Percentiles rank a stretch among this genome's conserved stretches.
These are phyloP conservation scores for Lamprotornis superbus DNA, from an alignment of 2,113 vertebrate species.

Conservation along the genomic window DNA sequence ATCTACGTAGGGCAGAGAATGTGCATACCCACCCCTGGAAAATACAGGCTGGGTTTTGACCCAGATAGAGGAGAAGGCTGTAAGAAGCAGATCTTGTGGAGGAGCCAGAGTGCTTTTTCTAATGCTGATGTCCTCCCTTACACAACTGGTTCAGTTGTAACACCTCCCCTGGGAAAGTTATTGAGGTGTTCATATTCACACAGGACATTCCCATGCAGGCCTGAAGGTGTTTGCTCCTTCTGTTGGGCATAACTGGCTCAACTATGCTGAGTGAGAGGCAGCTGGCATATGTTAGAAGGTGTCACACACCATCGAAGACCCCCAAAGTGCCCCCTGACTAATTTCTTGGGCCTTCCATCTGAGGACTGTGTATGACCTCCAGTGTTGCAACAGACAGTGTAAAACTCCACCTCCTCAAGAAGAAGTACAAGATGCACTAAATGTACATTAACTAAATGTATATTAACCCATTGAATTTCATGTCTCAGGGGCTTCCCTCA, in stretches of 20 bases:
- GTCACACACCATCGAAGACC: not conserved
- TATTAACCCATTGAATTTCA: not conserved
- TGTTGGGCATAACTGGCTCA: not conserved
- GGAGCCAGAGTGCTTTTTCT: not conserved
- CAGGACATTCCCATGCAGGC: not conserved
- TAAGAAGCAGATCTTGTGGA: not conserved
- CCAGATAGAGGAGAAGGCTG: not conserved
- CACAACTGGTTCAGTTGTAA: not conserved
- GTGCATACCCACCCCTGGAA: not conserved
- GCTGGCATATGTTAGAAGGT: not conserved
- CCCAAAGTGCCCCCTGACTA: not conserved
- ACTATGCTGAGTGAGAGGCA: not conserved
- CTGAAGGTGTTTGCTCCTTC: not conserved
- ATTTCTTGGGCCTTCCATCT: not conserved
- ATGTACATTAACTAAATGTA: too few species aligned
- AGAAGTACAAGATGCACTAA: too few species aligned
- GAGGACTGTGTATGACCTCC: too few species aligned
- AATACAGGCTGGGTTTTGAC: not conserved
- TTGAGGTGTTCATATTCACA: not conserved
- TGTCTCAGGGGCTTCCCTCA: not conserved
- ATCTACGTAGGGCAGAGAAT: not conserved
- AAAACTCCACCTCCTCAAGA: not conserved
- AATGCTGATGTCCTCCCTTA: not conserved
- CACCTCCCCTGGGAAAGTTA: rapidly evolving
- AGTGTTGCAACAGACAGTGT: not conserved